phyloP scores from a whole-genome alignment of 2,888 invertebrate genomes.

The Chromoteleia sp. region DNA sequence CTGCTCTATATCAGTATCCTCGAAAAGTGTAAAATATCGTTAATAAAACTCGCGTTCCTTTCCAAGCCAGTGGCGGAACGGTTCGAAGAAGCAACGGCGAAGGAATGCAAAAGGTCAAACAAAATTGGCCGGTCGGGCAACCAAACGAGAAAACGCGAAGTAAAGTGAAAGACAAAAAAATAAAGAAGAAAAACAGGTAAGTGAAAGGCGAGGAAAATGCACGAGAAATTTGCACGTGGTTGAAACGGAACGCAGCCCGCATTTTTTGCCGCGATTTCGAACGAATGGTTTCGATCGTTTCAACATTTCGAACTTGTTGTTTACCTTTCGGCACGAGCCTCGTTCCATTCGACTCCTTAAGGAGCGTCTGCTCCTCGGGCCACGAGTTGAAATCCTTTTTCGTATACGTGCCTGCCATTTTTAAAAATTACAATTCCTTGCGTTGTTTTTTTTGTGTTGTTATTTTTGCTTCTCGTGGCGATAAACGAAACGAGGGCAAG shows the following conservation, averaged over 20 bases:
- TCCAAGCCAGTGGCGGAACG: too few relatives aligned
- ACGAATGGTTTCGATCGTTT: not conserved
- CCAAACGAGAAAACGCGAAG: not conserved
- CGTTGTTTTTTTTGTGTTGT: conserved; percentile 1
- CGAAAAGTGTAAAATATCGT: too few relatives aligned
- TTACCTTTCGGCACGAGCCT: conserved; percentile 61
- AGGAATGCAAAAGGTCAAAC: conserved; percentile 22
- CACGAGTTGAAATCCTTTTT: conserved; percentile 82
- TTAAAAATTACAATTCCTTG: conserved; percentile 54
- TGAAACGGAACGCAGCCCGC: too few relatives aligned
- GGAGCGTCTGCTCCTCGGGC: conserved; percentile 82
- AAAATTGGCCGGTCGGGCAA: conserved; percentile 4
- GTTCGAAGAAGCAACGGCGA: not conserved
- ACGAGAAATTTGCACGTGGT: not conserved
- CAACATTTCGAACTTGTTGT: not conserved
- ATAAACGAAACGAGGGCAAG: not conserved
- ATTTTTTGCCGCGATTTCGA: too few relatives aligned
- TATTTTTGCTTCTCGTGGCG: not conserved
- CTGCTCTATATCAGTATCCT: too few relatives aligned
- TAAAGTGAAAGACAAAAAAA: not conserved
- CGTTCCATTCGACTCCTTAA: conserved; percentile 80
- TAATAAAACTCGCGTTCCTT: too few relatives aligned
- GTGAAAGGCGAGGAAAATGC: conserved; percentile 1
- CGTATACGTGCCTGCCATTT: conserved; percentile 83
- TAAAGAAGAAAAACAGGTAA: not conserved